A percentile compares a stretch with the other conserved stretches of the same genome.
Evolutionary conservation across 2,797 vertebrate species (phyloP).

Genomic region (Petrocephalus schoutedeni): DNA sequence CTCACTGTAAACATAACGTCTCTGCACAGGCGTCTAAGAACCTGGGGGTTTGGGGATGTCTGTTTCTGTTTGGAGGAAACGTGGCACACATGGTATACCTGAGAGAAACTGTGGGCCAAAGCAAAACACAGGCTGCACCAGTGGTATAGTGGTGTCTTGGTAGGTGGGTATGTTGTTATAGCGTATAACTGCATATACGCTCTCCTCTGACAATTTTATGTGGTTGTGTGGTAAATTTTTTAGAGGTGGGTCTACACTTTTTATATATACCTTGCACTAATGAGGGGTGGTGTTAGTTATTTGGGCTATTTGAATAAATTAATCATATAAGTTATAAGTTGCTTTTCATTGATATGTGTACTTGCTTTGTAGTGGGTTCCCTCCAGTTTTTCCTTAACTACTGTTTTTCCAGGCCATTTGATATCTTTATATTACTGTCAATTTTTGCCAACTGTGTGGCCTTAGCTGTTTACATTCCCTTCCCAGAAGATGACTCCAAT

Average conservation of each 20-base stretch:
- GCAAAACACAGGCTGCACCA: neutral
- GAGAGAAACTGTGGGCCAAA: neutral
- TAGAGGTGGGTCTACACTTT: neutral
- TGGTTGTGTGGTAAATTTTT: neutral
- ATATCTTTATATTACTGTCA: constrained; percentile 99
- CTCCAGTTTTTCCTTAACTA: constrained; percentile 65
- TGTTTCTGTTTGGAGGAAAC: neutral
- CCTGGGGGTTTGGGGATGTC: neutral
- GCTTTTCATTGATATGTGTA: neutral
- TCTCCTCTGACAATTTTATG: neutral
- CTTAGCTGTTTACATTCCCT: constrained; percentile 99
- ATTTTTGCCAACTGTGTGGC: constrained; percentile 99
- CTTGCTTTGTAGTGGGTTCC: neutral
- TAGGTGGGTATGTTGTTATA: neutral
- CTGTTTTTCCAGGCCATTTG: constrained; percentile 83
- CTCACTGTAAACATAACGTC: neutral
- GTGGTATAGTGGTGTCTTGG: neutral
- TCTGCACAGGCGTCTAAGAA: neutral
- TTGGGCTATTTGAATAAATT: neutral
- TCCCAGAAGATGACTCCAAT: constrained; percentile 98
- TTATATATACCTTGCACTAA: neutral
- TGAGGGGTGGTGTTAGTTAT: neutral
- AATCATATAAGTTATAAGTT: neutral
- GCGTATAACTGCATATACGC: neutral
- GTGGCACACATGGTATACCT: neutral